These are phyloP conservation scores for Dreissena rostriformis DNA, from an alignment of 1,140 invertebrate genomes.

Conservation along the genomic window DNA sequence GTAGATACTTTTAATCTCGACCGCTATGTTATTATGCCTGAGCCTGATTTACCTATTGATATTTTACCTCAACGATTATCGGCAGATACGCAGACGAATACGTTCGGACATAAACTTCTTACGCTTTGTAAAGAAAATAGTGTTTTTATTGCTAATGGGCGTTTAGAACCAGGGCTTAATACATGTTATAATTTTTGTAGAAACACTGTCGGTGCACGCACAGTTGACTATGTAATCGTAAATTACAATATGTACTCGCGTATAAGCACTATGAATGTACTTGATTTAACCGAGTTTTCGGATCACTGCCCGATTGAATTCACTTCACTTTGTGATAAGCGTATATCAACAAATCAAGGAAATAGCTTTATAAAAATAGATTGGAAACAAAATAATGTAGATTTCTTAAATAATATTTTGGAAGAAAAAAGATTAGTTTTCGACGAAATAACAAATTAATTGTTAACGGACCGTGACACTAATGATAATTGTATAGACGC, in stretches of 20 bases:
- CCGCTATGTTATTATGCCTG: background rate
- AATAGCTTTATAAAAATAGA: background rate
- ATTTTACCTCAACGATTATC: background rate
- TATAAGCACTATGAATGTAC: background rate
- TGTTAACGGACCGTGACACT: background rate
- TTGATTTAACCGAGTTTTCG: conserved; percentile 2
- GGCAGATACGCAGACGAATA: background rate
- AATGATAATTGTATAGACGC: conserved; percentile 13
- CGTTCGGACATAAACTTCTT: background rate
- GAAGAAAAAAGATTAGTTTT: background rate
- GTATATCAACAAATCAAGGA: background rate
- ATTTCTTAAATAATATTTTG: background rate
- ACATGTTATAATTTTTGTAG: background rate
- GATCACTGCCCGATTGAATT: conserved; percentile 18
- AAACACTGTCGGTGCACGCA: background rate
- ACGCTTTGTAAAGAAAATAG: conserved; percentile 5
- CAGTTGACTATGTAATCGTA: background rate
- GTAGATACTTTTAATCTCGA: conserved; percentile 15
- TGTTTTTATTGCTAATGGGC: background rate
- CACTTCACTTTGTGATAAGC: background rate
- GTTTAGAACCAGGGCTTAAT: background rate
- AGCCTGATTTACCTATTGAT: background rate
- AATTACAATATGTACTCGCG: background rate
- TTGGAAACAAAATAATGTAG: background rate
- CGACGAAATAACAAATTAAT: background rate